Evolutionary conservation across 1,140 invertebrate species (phyloP).

Genomic region (Drosophila pallidifrons): DNA sequence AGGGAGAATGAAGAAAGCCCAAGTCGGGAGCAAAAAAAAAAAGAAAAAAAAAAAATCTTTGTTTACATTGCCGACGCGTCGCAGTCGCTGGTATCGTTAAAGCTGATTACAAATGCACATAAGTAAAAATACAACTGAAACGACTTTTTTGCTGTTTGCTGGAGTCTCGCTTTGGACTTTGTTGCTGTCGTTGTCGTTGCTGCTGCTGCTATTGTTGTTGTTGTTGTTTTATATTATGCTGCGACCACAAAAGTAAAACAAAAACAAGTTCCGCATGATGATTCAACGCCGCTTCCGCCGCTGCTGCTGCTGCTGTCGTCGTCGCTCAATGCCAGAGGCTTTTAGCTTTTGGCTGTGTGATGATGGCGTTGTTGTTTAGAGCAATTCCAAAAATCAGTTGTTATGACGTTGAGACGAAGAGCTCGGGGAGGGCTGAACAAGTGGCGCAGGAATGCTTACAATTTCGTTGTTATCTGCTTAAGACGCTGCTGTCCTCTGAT

Average conservation of each 20-base stretch:
- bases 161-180: constrained; percentile 38
- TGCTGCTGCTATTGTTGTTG: constrained; percentile 18
- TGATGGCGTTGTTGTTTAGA: constrained; percentile 63
- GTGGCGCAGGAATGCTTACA: constrained; percentile 30
- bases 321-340: constrained; percentile 29
- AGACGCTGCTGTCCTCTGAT: constrained; percentile 38
- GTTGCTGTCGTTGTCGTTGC: constrained; percentile 27
- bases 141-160: constrained; percentile 17
- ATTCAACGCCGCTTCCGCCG: constrained; percentile 65
- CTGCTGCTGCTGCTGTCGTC: constrained; percentile 11
- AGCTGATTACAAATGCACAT: constrained; percentile 53
- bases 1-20: too few relatives aligned
- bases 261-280: constrained; percentile 77
- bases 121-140: constrained; percentile 33
- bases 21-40: neutral
- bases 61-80: constrained; percentile 61
- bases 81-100: constrained; percentile 24
- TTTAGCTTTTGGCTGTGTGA: constrained; percentile 48
- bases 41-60: constrained; percentile 52
- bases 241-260: constrained; percentile 45
- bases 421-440: neutral
- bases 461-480: constrained; percentile 33
- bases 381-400: constrained; percentile 38
- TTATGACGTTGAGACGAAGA: too few relatives aligned
- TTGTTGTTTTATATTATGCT: constrained; percentile 58